Percentiles rank a stretch among this genome's conserved stretches.
These are phyloP conservation scores for Globodera rostochiensis DNA, from an alignment of 1,140 invertebrate genomes.

Conservation along the genomic window DNA sequence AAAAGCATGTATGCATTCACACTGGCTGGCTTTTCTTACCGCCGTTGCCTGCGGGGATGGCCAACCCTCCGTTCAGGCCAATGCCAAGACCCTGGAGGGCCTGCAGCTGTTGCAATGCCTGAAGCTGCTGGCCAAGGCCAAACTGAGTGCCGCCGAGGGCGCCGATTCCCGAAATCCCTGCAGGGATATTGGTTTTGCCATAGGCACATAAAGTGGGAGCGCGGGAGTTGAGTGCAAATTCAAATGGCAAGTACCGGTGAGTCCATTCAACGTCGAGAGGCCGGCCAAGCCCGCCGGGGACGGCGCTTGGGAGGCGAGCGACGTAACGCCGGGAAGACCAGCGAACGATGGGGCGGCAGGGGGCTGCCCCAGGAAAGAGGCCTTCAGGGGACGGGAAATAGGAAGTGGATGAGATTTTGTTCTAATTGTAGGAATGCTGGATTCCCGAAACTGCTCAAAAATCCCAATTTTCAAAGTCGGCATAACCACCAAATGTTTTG, in stretches of 20 bases:
- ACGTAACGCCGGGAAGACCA: not conserved
- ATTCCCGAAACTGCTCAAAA: too few relatives aligned
- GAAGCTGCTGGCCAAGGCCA: conserved; percentile 18
- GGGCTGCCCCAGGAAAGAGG: conserved; percentile 12
- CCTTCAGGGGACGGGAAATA: not conserved
- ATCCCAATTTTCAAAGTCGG: not conserved
- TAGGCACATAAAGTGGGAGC: not conserved
- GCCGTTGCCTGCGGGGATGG: not conserved
- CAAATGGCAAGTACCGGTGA: not conserved
- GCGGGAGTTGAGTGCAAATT: not conserved
- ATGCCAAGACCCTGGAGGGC: conserved; percentile 17
- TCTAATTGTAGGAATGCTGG: too few relatives aligned
- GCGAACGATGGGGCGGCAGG: not conserved
- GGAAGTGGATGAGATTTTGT: not conserved
- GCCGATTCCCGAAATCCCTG: conserved; percentile 7
- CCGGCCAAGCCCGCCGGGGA: not conserved
- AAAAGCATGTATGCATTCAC: not conserved
- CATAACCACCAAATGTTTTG: not conserved
- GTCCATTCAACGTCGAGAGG: not conserved
- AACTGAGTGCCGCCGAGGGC: not conserved
- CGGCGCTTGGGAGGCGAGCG: not conserved
- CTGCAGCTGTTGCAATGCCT: conserved; percentile 28
- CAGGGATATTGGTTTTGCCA: not conserved
- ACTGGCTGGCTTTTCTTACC: not conserved
- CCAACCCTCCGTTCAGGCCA: conserved; percentile 15